Percentiles rank a stretch among this genome's conserved stretches.
Evolutionary conservation across 1,140 invertebrate species (phyloP).

Genomic region (Drosophila persimilis): DNA sequence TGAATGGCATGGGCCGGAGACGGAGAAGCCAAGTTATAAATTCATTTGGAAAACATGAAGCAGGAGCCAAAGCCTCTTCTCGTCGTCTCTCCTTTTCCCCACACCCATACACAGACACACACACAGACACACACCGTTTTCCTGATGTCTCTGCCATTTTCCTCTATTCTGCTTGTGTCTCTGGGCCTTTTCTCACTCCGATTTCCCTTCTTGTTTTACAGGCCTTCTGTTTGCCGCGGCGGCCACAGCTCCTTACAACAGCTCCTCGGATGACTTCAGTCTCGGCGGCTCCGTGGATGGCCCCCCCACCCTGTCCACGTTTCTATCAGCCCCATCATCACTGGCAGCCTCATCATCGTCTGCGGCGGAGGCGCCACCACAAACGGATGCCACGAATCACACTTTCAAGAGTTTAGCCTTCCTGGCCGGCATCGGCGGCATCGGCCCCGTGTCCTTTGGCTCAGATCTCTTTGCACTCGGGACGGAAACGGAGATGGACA

Average conservation of each 20-base stretch:
- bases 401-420: conserved; percentile 77
- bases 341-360: conserved; percentile 12
- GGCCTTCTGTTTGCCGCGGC: conserved; percentile 42
- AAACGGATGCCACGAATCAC: conserved; percentile 76
- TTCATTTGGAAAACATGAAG: conserved; percentile 55
- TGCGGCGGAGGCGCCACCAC: conserved; percentile 41
- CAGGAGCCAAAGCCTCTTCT: conserved; percentile 11
- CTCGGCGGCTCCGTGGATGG: conserved; percentile 25
- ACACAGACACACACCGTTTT: too few relatives aligned
- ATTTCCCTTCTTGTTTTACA: conserved; percentile 32
- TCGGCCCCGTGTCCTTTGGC: conserved; percentile 21
- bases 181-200: conserved; percentile 2
- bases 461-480: conserved; percentile 54
- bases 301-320: conserved; percentile 43
- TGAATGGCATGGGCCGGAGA: conserved; percentile 19
- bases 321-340: conserved; percentile 37
- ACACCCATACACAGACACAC: too few relatives aligned
- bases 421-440: conserved; percentile 30
- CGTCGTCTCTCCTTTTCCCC: too few relatives aligned
- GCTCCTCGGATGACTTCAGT: conserved; percentile 41
- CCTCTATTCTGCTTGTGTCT: conserved; percentile 8
- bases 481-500: conserved; percentile 29
- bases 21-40: conserved; percentile 46
- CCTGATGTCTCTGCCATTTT: background rate
- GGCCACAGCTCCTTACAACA: conserved; percentile 29